Evolutionary conservation across 2,797 vertebrate species (phyloP).

Genomic region (Artibeus jamaicensis): DNA sequence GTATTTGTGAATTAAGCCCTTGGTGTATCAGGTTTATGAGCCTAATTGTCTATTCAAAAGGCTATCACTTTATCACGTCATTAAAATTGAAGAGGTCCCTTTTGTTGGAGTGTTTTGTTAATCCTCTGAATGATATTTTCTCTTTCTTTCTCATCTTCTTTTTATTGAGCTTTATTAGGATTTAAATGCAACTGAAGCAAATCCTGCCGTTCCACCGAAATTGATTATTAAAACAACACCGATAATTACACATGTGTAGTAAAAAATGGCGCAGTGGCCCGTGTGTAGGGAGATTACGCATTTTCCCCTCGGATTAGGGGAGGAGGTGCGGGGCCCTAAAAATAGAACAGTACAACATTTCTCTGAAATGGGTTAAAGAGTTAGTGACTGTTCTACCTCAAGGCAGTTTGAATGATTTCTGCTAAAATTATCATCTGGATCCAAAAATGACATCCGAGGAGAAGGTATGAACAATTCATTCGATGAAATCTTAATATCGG

Average conservation of each 20-base stretch:
- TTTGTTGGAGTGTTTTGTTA: conserved; percentile 74
- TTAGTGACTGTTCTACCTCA: conserved; percentile 55
- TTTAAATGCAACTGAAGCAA: conserved; percentile 76
- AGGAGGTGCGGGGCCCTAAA: neutral
- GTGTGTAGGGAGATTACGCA: neutral
- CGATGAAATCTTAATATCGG: conserved; percentile 5
- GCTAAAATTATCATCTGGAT: conserved; percentile 59
- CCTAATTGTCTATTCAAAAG: conserved; percentile 78
- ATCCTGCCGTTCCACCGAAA: conserved; percentile 74
- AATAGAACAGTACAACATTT: neutral
- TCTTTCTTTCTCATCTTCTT: conserved; percentile 76
- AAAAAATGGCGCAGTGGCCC: conserved; percentile 54
- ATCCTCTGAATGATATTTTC: conserved; percentile 74
- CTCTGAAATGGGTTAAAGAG: conserved; percentile 57
- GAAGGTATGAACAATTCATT: conserved; percentile 43
- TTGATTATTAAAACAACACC: conserved; percentile 77
- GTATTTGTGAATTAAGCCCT: conserved; percentile 75
- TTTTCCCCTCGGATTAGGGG: conserved; percentile 48
- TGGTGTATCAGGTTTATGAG: conserved; percentile 72
- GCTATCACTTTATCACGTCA: conserved; percentile 77
- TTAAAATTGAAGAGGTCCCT: conserved; percentile 77
- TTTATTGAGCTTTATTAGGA: conserved; percentile 77
- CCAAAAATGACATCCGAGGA: conserved; percentile 34
- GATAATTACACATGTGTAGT: conserved; percentile 71
- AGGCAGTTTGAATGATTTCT: conserved; percentile 63